Evolutionary conservation across 23 tunicate genomes (phyloP), one percentile per base, ranked within the genome.

Genomic region (Ascidia mentula): DNA sequence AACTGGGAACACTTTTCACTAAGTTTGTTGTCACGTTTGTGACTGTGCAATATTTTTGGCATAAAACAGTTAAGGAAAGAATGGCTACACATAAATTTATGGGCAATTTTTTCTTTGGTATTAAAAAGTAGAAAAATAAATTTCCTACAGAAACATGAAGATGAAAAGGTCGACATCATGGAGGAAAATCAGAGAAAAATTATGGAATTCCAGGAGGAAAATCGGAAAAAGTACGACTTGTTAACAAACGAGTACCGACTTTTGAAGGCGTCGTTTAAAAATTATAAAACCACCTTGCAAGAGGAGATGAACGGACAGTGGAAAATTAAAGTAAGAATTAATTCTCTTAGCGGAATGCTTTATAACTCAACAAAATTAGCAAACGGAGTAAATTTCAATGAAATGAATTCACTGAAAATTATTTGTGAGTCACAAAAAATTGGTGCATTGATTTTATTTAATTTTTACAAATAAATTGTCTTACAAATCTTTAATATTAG

Each of bases 201-300:
- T 61, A 40, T 73, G 40, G 89, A 84, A 1, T 24, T 89, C 12
- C 77, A 89, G 36, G 77, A 61, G 9, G 90, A 85, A 35, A 39
- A 26, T 3, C 72, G 86, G 26, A 37, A 72, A 9, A 78, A 46
- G 40, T 39, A 80, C 18, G 85, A 91, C 13, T 81, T 72, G 74
- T 71, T 88, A 36, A 85, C 80, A 38, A 81, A 82, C 3, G 93
- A 93, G 45, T 86, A 88, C 75, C 76, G 88, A 42, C 35, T 88
- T 77, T 69, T 93, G 37, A 89, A 93, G 76, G 98, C 98, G 0
- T 93, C 98, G 40, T 93, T 93, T 53, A 88, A 88, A 38, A 88
- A 84, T 59, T 93, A 93, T 30, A 85, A 81, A 2, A 26, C 69
- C 7, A 78, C 92, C n/a, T 18, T 93, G 60, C 87, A 84, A 24